Conservation (phyloP, 2,797 vertebrate species). For the Enteromius paludinosus region DNA sequence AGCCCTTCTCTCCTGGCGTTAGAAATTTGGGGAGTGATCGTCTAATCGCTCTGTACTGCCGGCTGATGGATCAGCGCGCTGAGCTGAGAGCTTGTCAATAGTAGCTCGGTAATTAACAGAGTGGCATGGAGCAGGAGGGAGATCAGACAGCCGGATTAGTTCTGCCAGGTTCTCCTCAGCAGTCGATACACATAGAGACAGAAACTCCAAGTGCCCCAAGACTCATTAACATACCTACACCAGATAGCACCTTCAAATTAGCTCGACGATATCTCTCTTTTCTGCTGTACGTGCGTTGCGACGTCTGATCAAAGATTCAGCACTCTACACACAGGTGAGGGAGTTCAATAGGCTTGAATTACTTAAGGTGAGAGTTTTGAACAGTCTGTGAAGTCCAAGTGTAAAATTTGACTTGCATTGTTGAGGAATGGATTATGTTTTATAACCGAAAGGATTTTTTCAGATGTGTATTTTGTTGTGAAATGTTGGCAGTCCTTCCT, state of each 20-base stretch:
- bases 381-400: neutral
- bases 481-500: no score
- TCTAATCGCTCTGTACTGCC: conserved; percentile 63
- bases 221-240: conserved; percentile 65
- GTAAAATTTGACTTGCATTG: neutral
- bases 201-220: conserved; percentile 47
- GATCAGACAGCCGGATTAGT: conserved; percentile 69
- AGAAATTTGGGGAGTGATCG: conserved; percentile 63
- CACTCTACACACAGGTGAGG: neutral
- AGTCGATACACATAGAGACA: conserved; percentile 63
- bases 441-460: no score
- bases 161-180: conserved; percentile 65
- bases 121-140: conserved; percentile 66
- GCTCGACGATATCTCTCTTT: conserved; percentile 30
- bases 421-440: neutral
- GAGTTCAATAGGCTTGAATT: neutral
- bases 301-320: conserved; percentile 1
- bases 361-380: neutral
- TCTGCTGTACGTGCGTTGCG: neutral
- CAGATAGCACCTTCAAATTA: conserved; percentile 57
- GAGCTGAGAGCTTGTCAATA: conserved; percentile 67
- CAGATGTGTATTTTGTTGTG: no score
- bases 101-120: conserved; percentile 69
- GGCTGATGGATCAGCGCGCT: conserved; percentile 63
- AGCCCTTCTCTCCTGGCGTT: conserved; percentile 55